Conservation (phyloP, 2,888 invertebrate species). For the Neoaliturus tenellus region DNA sequence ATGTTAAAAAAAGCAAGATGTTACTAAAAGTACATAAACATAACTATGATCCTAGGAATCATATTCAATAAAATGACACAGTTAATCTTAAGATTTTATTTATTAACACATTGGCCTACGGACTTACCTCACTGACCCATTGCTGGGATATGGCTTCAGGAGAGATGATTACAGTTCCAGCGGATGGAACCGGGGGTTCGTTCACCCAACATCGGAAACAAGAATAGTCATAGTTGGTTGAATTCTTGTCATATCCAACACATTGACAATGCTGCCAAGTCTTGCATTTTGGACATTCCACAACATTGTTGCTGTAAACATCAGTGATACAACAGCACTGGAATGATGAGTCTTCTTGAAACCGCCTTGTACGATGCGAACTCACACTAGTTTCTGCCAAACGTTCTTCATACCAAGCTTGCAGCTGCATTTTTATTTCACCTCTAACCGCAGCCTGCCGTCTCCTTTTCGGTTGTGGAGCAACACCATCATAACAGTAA, state of each 20-base stretch:
- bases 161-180: constrained; percentile 83
- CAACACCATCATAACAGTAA: neutral
- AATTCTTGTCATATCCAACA: constrained; percentile 72
- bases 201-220: constrained; percentile 82
- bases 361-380: neutral
- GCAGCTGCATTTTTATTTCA: neutral
- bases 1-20: too few relatives aligned
- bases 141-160: constrained; percentile 81
- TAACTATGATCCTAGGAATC: too few relatives aligned
- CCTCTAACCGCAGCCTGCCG: neutral
- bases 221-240: constrained; percentile 71
- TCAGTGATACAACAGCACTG: constrained; percentile 73
- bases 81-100: too few relatives aligned
- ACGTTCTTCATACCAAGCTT: constrained; percentile 44
- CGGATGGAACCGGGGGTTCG: constrained; percentile 73
- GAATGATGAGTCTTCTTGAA: constrained; percentile 60
- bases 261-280: constrained; percentile 80
- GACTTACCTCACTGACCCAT: constrained; percentile 79
- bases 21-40: neutral
- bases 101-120: too few relatives aligned
- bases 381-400: constrained; percentile 37
- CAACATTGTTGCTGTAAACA: constrained; percentile 67
- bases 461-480: neutral
- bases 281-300: constrained; percentile 77
- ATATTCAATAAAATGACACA: too few relatives aligned